Conservation (phyloP, 2,797 vertebrate genomes). For the Fistularia tabacaria region DNA sequence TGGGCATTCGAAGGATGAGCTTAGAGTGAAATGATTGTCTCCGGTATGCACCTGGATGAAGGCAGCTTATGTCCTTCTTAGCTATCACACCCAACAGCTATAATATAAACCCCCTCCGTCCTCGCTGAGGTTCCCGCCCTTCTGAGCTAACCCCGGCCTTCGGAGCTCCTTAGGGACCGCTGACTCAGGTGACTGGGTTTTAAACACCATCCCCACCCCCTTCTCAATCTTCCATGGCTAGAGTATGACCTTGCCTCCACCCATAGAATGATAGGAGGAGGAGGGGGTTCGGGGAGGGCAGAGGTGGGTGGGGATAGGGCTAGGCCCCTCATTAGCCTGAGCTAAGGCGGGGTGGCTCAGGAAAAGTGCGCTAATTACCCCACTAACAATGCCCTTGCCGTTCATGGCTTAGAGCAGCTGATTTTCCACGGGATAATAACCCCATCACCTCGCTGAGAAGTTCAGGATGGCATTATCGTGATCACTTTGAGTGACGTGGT, state of each 20-base stretch:
- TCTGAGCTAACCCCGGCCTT: conserved; percentile 40
- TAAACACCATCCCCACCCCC: conserved; percentile 65
- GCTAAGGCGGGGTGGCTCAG: conserved; percentile 63
- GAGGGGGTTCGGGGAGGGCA: conserved; percentile 31
- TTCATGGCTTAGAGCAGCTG: conserved; percentile 68
- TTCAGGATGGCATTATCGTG: conserved; percentile 70
- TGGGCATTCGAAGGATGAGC: conserved; percentile 70
- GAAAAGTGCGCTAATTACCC: conserved; percentile 77
- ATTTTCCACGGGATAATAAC: conserved; percentile 71
- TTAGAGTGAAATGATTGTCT: conserved; percentile 71
- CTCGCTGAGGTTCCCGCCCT: conserved; percentile 48
- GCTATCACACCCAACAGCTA: conserved; percentile 55
- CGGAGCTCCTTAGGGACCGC: conserved; percentile 72
- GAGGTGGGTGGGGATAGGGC: conserved; percentile 51
- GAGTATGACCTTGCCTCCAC: conserved; percentile 72
- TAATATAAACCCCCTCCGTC: conserved; percentile 28
- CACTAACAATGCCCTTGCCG: conserved; percentile 77
- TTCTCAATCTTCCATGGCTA: conserved; percentile 46
- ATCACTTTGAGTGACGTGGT: conserved; percentile 67
- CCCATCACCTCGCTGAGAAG: conserved; percentile 64
- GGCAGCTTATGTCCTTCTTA: conserved; percentile 72
- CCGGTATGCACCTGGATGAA: conserved; percentile 50
- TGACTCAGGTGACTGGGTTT: conserved; percentile 83
- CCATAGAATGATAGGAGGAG: conserved; percentile 45
- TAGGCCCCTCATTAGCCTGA: conserved; percentile 72